These are phyloP conservation scores for Ammospiza nelsoni DNA, from an alignment of 2,113 vertebrate genomes.

Conservation along the genomic window DNA sequence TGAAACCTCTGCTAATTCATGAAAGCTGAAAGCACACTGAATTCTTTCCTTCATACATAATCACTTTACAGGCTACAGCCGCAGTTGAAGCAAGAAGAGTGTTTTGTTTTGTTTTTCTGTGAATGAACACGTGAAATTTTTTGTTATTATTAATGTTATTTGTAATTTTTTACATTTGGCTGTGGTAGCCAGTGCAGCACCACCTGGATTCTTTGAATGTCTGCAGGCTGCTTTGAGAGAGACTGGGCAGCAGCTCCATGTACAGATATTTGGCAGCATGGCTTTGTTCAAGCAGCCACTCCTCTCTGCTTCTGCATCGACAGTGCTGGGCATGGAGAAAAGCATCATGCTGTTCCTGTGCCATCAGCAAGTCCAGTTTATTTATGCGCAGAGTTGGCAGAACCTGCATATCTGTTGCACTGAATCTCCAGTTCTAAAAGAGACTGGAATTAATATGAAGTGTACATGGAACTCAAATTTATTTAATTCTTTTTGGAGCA, in stretches of 20 bases:
- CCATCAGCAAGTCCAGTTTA: background rate
- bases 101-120: background rate
- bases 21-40: constrained; percentile 51
- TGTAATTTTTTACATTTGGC: background rate
- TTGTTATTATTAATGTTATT: background rate
- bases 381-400: constrained; percentile 16
- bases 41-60: constrained; percentile 64
- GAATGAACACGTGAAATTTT: background rate
- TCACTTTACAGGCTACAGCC: constrained; percentile 1
- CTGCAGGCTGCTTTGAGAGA: background rate
- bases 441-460: background rate
- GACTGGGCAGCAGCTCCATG: background rate
- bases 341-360: background rate
- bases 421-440: background rate
- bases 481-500: background rate
- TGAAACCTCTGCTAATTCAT: constrained; percentile 57
- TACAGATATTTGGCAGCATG: constrained; percentile 20
- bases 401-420: background rate
- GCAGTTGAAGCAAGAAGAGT: background rate
- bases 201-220: constrained; percentile 14
- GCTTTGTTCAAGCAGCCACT: constrained; percentile 13
- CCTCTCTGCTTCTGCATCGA: background rate
- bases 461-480: background rate
- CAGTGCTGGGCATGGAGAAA: background rate
- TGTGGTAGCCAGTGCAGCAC: background rate